Conservation (phyloP, 2,797 vertebrate species). For the Thamnophis elegans region DNA sequence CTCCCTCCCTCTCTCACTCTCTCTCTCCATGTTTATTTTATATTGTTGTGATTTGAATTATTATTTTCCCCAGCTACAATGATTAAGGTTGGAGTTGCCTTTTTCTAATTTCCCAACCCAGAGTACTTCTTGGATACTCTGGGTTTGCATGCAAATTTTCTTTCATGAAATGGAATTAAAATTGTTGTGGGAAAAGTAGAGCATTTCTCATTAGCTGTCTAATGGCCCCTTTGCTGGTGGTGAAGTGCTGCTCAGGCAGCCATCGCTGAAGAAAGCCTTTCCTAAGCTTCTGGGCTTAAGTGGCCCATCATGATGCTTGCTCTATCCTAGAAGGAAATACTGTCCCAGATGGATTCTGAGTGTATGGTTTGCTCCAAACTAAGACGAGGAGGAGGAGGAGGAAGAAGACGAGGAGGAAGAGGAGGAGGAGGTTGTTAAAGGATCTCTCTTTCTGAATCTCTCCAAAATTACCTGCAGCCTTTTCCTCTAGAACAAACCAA, state of each 20-base stretch:
- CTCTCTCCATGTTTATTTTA: neutral
- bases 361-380: neutral
- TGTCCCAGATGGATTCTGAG: neutral
- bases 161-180: neutral
- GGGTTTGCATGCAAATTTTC: neutral
- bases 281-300: neutral
- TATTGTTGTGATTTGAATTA: neutral
- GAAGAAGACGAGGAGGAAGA: too few relatives aligned
- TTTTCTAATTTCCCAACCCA: neutral
- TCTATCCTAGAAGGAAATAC: neutral
- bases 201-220: neutral
- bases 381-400: too few relatives aligned
- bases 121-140: neutral
- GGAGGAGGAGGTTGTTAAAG: too few relatives aligned
- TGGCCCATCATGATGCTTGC: neutral
- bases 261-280: neutral
- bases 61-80: neutral
- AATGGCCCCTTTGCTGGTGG: neutral
- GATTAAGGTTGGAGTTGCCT: neutral
- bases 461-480: too few relatives aligned
- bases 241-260: neutral
- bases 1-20: neutral
- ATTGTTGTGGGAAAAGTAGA: neutral
- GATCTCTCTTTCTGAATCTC: too few relatives aligned
- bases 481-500: too few relatives aligned